Conservation (phyloP, 2,113 vertebrate species). For the Vombatus ursinus region DNA sequence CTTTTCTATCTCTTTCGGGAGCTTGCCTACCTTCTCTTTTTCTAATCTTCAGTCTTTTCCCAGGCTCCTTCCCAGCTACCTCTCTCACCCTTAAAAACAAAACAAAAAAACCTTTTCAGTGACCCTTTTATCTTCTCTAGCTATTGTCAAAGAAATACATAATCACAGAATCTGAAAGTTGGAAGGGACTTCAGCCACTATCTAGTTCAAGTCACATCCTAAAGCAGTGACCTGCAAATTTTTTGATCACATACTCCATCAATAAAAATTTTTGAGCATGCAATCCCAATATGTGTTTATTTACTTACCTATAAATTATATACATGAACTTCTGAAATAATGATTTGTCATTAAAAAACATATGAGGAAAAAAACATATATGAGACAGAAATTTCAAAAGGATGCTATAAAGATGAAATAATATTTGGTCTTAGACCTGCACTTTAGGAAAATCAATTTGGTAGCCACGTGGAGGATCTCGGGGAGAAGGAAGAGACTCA, state of each 20-base stretch:
- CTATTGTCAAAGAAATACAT: neutral
- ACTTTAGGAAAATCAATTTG: neutral
- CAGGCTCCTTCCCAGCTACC: neutral
- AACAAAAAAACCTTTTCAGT: neutral
- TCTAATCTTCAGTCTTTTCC: neutral
- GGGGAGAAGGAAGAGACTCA: neutral
- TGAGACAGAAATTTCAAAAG: neutral
- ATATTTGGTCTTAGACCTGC: neutral
- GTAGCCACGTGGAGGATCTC: neutral
- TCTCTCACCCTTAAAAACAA: neutral
- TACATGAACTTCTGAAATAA: neutral
- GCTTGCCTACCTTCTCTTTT: neutral
- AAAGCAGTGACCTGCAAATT: neutral
- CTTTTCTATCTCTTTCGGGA: neutral
- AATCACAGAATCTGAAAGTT: neutral
- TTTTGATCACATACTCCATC: neutral
- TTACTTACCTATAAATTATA: neutral
- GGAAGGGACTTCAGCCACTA: neutral
- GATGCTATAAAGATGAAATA: neutral
- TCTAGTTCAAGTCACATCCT: neutral
- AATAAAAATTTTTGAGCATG: neutral
- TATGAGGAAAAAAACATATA: neutral
- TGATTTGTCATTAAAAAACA: neutral
- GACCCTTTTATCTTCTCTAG: neutral
- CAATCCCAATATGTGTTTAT: neutral